Percentiles rank a stretch among this genome's conserved stretches.
phyloP scores from a whole-genome alignment of 2,113 vertebrate species.

The Trachemys scripta region DNA sequence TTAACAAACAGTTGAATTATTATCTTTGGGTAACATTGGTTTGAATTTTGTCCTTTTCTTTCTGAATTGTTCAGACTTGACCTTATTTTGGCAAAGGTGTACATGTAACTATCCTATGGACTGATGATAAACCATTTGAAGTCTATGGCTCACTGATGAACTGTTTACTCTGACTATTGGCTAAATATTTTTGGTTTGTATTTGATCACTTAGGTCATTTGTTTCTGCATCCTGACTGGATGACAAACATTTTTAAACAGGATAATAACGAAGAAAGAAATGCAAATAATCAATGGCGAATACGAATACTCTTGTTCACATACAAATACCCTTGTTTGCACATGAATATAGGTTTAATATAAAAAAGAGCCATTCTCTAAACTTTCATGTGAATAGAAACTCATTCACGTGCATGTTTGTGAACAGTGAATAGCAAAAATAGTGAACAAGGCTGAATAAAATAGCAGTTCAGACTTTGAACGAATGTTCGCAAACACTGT shows the following conservation, averaged over 20 bases:
- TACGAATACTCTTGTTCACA: constrained; percentile 64
- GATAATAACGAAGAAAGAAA: constrained; percentile 55
- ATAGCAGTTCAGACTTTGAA: constrained; percentile 74
- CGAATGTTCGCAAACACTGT: constrained; percentile 63
- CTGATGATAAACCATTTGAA: constrained; percentile 34
- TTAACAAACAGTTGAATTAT: not conserved
- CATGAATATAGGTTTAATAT: constrained; percentile 71
- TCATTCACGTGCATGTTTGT: constrained; percentile 70
- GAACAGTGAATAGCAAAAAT: constrained; percentile 72
- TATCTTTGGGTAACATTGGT: not conserved
- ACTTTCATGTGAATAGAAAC: constrained; percentile 74
- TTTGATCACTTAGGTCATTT: constrained; percentile 67
- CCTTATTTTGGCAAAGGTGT: constrained; percentile 3
- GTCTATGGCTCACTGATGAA: not conserved
- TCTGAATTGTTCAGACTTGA: not conserved
- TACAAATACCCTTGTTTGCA: constrained; percentile 73
- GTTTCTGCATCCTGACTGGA: constrained; percentile 42
- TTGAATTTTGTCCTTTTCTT: not conserved
- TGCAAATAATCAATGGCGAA: constrained; percentile 56
- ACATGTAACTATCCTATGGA: not conserved
- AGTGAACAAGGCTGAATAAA: constrained; percentile 72
- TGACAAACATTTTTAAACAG: constrained; percentile 53
- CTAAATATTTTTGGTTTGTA: constrained; percentile 57
- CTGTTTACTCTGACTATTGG: constrained; percentile 49
- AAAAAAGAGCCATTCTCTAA: constrained; percentile 73